Evolutionary conservation across 2,888 invertebrate species (phyloP).

Genomic region (Meloe dianella): DNA sequence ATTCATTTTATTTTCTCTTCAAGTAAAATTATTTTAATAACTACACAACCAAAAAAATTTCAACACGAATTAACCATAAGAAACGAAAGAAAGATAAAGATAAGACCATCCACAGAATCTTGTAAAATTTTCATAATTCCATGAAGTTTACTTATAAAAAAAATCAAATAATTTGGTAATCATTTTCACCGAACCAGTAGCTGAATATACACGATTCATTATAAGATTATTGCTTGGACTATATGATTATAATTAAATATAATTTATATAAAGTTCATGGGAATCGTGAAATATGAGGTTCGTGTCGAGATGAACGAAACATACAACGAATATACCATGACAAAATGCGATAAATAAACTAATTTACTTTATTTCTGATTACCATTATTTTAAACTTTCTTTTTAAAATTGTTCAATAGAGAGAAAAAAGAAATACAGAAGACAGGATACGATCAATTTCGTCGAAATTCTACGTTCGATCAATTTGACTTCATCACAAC

Average conservation of each 20-base stretch:
- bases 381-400: neutral
- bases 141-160: neutral
- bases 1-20: neutral
- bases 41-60: neutral
- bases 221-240: neutral
- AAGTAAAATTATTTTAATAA: constrained; percentile 2
- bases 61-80: neutral
- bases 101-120: too few relatives aligned
- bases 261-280: constrained; percentile 10
- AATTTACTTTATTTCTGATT: neutral
- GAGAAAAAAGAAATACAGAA: neutral
- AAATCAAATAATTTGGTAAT: neutral
- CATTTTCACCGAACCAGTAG: neutral
- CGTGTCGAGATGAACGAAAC: neutral
- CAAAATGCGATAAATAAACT: constrained; percentile 4
- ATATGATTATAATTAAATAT: constrained; percentile 4
- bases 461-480: too few relatives aligned
- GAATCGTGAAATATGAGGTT: constrained; percentile 5
- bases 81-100: neutral
- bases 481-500: too few relatives aligned
- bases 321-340: neutral
- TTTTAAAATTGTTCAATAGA: neutral
- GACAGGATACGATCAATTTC: too few relatives aligned
- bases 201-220: neutral
- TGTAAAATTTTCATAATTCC: neutral